phyloP scores from a whole-genome alignment of 2,888 invertebrate genomes.

The Labia minor region DNA sequence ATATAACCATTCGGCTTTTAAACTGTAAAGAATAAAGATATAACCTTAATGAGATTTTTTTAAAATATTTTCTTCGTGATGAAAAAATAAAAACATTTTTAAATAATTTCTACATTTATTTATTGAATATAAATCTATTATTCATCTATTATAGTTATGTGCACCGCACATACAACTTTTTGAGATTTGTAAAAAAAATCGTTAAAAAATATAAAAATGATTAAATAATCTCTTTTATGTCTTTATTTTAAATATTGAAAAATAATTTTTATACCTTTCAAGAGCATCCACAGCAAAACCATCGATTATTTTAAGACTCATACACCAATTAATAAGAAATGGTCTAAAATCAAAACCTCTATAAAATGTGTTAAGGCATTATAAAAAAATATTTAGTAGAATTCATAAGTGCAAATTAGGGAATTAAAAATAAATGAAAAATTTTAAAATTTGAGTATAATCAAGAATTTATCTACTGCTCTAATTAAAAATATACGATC shows the following conservation, averaged over 20 bases:
- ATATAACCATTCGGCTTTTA: constrained; percentile 91
- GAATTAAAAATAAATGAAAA: constrained; percentile 19
- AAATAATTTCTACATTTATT: neutral
- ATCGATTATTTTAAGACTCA: constrained; percentile 76
- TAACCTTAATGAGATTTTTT: no score
- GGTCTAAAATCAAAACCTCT: constrained; percentile 88
- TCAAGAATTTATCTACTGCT: neutral
- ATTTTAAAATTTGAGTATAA: neutral
- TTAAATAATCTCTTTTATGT: no score
- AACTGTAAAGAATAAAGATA: constrained; percentile 41
- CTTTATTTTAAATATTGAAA: no score
- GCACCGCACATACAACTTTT: no score
- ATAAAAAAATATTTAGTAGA: constrained; percentile 27
- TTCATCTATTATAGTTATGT: no score
- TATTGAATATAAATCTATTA: no score
- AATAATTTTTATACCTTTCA: constrained; percentile 57
- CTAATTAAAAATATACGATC: no score
- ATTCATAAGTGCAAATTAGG: no score
- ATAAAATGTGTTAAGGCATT: constrained; percentile 36
- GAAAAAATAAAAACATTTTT: neutral
- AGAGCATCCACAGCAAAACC: constrained; percentile 81
- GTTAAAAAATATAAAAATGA: no score
- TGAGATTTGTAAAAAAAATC: no score
- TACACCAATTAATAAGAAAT: constrained; percentile 87
- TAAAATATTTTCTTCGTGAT: no score